These are phyloP conservation scores for Drosophila arizonae DNA, from an alignment of 1,140 invertebrate genomes.

Conservation along the genomic window DNA sequence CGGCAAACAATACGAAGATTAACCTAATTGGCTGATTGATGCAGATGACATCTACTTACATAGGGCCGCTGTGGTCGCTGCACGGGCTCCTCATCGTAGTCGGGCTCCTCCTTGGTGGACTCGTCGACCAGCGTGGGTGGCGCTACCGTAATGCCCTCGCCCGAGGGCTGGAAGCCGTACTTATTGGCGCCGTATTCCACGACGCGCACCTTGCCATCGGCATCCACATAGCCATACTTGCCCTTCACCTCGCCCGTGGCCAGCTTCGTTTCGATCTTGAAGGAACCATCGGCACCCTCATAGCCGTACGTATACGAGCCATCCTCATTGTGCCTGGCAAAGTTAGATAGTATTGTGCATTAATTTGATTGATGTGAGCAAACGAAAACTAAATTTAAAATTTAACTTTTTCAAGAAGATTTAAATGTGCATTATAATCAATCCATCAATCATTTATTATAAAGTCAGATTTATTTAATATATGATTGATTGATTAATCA, in stretches of 20 bases:
- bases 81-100: conserved; percentile 83
- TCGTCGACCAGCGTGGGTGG: conserved; percentile 91
- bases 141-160: conserved; percentile 92
- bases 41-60: conserved; percentile 43
- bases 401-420: too few species aligned
- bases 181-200: conserved; percentile 95
- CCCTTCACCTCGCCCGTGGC: conserved; percentile 91
- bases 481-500: too few species aligned
- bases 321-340: conserved; percentile 90
- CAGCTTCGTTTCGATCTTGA: conserved; percentile 93
- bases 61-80: conserved; percentile 79
- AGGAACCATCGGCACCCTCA: conserved; percentile 91
- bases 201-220: conserved; percentile 89
- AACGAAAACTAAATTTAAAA: too few species aligned
- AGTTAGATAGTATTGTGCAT: not conserved
- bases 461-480: too few species aligned
- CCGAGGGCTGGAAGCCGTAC: conserved; percentile 92
- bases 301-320: conserved; percentile 94
- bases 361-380: too few species aligned
- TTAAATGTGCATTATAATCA: not conserved
- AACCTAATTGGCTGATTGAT: not conserved
- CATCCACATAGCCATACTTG: conserved; percentile 94
- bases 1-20: not conserved
- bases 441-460: not conserved
- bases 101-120: conserved; percentile 84